phyloP scores from a whole-genome alignment of 1,140 invertebrate species.

The Venustaconcha ellipsiformis region DNA sequence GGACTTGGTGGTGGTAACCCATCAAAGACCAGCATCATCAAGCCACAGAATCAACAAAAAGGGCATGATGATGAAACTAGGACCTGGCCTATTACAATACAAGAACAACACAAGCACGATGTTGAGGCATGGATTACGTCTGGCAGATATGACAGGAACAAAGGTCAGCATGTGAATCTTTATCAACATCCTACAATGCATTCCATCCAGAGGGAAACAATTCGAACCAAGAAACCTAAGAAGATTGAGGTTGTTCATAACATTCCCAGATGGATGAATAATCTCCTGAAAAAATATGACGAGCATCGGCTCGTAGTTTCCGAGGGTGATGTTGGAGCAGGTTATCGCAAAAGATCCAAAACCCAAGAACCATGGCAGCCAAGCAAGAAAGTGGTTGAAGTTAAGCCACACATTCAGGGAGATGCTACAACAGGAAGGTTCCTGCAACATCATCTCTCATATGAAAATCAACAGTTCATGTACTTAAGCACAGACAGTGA shows the following conservation, averaged over 20 bases:
- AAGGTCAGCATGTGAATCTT: no score
- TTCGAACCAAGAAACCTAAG: background rate
- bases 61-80: background rate
- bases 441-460: slow-evolving; percentile 7
- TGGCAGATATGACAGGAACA: slow-evolving; percentile 9
- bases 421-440: slow-evolving; percentile 15
- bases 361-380: slow-evolving; percentile 10
- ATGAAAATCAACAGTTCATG: slow-evolving; percentile 17
- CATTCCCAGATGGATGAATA: slow-evolving; percentile 34
- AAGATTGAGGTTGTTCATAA: background rate
- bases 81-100: slow-evolving; percentile 20
- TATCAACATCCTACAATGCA: slow-evolving; percentile 8
- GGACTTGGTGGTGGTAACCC: no score
- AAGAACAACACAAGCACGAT: slow-evolving; percentile 11
- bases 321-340: slow-evolving; percentile 15
- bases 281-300: slow-evolving; percentile 26
- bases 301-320: slow-evolving; percentile 12
- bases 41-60: no score
- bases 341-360: slow-evolving; percentile 11
- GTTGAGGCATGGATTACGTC: slow-evolving; percentile 29
- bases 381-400: slow-evolving; percentile 16
- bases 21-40: no score
- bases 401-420: slow-evolving; percentile 23
- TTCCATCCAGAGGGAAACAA: slow-evolving; percentile 18
- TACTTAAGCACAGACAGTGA: slow-evolving; percentile 9